phyloP scores from a whole-genome alignment of 2,113 vertebrate genomes.

The Malurus cyaneus region DNA sequence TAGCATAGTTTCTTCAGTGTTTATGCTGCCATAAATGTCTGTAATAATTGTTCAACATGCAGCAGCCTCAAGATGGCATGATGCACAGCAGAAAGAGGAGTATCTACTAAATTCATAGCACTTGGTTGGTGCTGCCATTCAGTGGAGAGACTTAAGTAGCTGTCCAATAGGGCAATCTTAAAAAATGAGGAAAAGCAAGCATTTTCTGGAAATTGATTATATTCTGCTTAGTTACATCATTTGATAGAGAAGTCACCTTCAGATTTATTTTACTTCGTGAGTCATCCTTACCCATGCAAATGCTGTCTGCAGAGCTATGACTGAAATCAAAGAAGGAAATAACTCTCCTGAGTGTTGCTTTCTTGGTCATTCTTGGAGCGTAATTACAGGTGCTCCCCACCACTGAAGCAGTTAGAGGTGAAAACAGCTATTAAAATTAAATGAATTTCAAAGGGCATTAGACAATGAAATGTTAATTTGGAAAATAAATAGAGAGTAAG shows the following conservation, averaged over 20 bases:
- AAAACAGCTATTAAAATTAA: background rate
- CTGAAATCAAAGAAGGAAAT: background rate
- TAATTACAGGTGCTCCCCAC: background rate
- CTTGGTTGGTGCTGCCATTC: background rate
- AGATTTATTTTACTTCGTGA: background rate
- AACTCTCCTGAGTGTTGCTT: background rate
- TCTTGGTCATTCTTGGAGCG: background rate
- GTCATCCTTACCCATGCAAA: background rate
- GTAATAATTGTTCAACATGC: background rate
- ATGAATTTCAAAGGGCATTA: background rate
- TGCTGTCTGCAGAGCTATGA: background rate
- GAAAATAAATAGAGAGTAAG: background rate
- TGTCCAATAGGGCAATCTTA: background rate
- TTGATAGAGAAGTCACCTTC: background rate
- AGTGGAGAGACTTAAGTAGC: background rate
- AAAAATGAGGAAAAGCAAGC: background rate
- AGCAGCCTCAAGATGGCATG: background rate
- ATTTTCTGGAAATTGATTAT: background rate
- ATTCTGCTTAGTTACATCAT: background rate
- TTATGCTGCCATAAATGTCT: background rate
- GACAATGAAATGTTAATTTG: background rate
- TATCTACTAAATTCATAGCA: background rate
- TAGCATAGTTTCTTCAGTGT: background rate
- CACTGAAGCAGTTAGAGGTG: background rate
- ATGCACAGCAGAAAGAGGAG: background rate